A percentile compares a stretch with the other conserved stretches of the same genome.
Evolutionary conservation across 2,888 invertebrate genomes (phyloP).

Genomic region (Hirtodrosophila cameraria): DNA sequence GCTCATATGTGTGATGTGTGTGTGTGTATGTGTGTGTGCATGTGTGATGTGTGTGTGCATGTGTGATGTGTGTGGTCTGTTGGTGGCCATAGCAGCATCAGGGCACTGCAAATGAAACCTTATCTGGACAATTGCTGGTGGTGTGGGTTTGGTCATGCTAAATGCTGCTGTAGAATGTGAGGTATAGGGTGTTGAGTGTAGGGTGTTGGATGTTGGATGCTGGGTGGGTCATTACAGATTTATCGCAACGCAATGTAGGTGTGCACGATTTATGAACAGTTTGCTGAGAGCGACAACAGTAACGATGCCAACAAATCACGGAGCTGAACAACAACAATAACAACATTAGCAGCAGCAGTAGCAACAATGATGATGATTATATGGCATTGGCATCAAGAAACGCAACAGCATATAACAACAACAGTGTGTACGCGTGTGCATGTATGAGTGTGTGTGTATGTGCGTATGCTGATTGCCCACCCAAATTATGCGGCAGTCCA

Average conservation of each 20-base stretch:
- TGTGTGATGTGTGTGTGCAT: conserved; percentile 9
- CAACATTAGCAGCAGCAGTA: conserved; percentile 21
- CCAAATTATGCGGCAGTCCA: conserved; percentile 42
- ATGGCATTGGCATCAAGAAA: conserved; percentile 52
- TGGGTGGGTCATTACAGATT: conserved; percentile 70
- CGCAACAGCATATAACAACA: conserved; percentile 37
- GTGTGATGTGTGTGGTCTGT: conserved; percentile 14
- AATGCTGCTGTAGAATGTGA: not conserved
- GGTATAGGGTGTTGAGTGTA: not conserved
- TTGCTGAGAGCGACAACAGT: conserved; percentile 79
- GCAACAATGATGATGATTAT: conserved; percentile 49
- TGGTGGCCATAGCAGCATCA: conserved; percentile 24
- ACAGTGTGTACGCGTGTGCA: conserved; percentile 3
- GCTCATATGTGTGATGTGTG: conserved; percentile 1
- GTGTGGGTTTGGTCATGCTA: too few relatives aligned
- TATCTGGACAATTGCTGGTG: conserved; percentile 13
- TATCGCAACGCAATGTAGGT: conserved; percentile 75
- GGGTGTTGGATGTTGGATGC: not conserved
- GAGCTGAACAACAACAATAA: conserved; percentile 35
- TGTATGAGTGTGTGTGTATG: conserved; percentile 8
- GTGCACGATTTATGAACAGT: conserved; percentile 75
- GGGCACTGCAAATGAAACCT: conserved; percentile 19
- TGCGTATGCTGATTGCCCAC: conserved; percentile 57
- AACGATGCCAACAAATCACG: conserved; percentile 78
- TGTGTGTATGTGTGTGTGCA: conserved; percentile 2